phyloP scores from a whole-genome alignment of 1,140 invertebrate species.

The Drosophila santomea region DNA sequence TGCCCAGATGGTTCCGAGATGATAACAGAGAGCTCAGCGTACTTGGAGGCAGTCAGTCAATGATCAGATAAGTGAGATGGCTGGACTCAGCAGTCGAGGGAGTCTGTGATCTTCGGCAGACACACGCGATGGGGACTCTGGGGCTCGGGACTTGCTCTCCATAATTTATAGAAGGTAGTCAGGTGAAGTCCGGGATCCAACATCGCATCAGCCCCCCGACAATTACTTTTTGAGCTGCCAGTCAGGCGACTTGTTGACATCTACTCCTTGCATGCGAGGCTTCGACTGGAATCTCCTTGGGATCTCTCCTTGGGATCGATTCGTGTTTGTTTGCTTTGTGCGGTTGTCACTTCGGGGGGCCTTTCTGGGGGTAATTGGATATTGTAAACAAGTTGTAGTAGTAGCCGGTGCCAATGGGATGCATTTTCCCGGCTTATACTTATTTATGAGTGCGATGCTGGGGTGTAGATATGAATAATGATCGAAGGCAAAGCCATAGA shows the following conservation, averaged over 20 bases:
- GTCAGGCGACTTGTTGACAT: slow-evolving; percentile 80
- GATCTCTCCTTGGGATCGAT: slow-evolving; percentile 25
- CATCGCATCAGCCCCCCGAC: slow-evolving; percentile 39
- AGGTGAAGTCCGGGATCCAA: slow-evolving; percentile 67
- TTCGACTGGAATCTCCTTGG: slow-evolving; percentile 25
- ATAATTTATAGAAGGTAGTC: slow-evolving; percentile 81
- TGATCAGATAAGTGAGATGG: slow-evolving; percentile 58
- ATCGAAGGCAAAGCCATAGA: slow-evolving; percentile 51
- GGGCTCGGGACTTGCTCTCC: slow-evolving; percentile 51
- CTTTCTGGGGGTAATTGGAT: slow-evolving; percentile 74
- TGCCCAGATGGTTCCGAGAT: slow-evolving; percentile 69
- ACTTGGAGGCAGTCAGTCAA: slow-evolving; percentile 53
- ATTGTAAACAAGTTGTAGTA: slow-evolving; percentile 75
- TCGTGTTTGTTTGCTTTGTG: slow-evolving; percentile 48
- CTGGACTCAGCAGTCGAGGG: slow-evolving; percentile 22
- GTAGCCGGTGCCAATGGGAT: slow-evolving; percentile 38
- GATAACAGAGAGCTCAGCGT: slow-evolving; percentile 52
- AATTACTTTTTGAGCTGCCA: slow-evolving; percentile 76
- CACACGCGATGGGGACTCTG: slow-evolving; percentile 34
- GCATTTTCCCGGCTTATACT: slow-evolving; percentile 30
- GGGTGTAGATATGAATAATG: slow-evolving; percentile 72
- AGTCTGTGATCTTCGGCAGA: slow-evolving; percentile 17
- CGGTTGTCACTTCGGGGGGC: slow-evolving; percentile 58
- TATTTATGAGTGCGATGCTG: slow-evolving; percentile 55
- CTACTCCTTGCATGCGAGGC: slow-evolving; percentile 43